Base-by-base conservation (phyloP, 2,797 vertebrate genomes). In the Nyctibius grandis region DNA sequence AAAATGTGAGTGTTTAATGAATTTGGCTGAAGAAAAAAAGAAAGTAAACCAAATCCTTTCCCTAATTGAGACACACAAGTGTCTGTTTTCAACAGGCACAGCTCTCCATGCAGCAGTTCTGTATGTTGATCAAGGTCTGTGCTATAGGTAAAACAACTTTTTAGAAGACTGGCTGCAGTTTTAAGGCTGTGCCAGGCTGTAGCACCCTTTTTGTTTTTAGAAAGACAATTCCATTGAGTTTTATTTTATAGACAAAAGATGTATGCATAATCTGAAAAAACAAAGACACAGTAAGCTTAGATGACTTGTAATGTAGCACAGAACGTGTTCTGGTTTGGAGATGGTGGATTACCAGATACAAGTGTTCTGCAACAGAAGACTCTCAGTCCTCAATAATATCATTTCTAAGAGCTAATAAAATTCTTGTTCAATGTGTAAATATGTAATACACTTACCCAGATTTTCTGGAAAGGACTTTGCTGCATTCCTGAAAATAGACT, bases 1-100 rank as follows among this genome's bases (percentile, higher is more conserved):
- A 92, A 89, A 85, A 50, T 29, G 17, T 81, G 76, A 82, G 38
- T 48, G 9, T 80, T 97, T 88, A 93, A 91, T 93, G 51, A 79
- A 50, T 76, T 87, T 89, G 45, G 48, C 34, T 48, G 61, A 89
- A 91, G 47, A 61, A 6, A n/a, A 82, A 47, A 85, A 48, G 29
- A 25, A 73, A 77, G 9, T 42, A 18, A 53, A 78, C 22, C 33
- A 91, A 87, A 51, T 83, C 11, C 56, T 85, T 92, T 95, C 45
- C 57, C 7, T 54, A 51, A 63, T 47, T 60, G 56, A 84, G 85
- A 60, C 5, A 22, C 63, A 44, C 60, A 95, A 63, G 34, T 63
- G 73, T 8, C 72, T 78, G 20, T 78, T 84, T 73, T 61, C 67
- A 83, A 28, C 16, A 51, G 44, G 47, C n/a, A 44, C 23, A 83